A percentile compares a stretch with the other conserved stretches of the same genome.
These are phyloP conservation scores for Pholis gunnellus DNA, from an alignment of 2,113 vertebrate genomes.

Conservation along the genomic window DNA sequence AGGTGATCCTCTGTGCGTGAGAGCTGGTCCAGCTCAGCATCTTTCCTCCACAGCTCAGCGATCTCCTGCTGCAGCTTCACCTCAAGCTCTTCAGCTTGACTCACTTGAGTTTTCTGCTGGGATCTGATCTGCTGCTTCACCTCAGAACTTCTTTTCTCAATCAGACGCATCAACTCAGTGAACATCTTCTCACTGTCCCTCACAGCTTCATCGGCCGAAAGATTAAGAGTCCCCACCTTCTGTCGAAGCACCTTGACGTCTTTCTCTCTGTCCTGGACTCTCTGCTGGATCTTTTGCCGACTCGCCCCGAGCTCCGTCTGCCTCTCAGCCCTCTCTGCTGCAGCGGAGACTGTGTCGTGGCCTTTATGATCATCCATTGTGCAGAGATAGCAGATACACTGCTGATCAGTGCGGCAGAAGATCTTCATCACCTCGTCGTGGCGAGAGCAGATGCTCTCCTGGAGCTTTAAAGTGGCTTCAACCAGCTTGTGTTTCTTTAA, in stretches of 20 bases:
- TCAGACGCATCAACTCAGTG: not conserved
- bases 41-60: constrained; percentile 29
- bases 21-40: constrained; percentile 12
- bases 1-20: constrained; percentile 18
- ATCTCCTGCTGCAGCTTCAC: constrained; percentile 26
- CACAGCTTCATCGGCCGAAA: constrained; percentile 17
- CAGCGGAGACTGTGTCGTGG: constrained; percentile 19
- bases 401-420: constrained; percentile 30
- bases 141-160: constrained; percentile 6
- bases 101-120: not conserved
- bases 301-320: not conserved
- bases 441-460: constrained; percentile 16
- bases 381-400: not conserved
- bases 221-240: not conserved
- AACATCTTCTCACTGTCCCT: constrained; percentile 17
- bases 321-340: not conserved
- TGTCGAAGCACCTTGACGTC: not conserved
- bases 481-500: constrained; percentile 26
- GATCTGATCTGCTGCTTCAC: constrained; percentile 24
- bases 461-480: not conserved
- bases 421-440: constrained; percentile 50
- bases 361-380: constrained; percentile 34
- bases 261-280: not conserved
- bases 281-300: constrained; percentile 8
- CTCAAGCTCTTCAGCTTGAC: not conserved